These are phyloP conservation scores for Aspidoscelis tigris DNA, from an alignment of 2,113 vertebrate species.

Conservation along the genomic window DNA sequence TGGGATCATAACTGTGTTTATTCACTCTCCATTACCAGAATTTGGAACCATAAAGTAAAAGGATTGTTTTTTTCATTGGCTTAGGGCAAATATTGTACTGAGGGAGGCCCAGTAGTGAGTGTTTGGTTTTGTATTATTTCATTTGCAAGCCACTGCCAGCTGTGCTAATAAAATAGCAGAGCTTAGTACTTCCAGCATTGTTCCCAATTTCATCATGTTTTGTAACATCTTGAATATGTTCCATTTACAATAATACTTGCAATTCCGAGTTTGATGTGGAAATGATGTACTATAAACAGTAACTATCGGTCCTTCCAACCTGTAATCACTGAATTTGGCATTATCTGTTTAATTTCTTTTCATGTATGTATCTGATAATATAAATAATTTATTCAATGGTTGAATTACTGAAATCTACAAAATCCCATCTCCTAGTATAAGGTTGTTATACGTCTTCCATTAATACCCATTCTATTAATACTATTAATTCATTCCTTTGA, in stretches of 20 bases:
- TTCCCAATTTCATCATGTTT: background rate
- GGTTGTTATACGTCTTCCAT: no score
- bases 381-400: background rate
- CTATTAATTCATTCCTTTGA: no score
- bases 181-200: fast-evolving
- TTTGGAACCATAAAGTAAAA: constrained; percentile 1
- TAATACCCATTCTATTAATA: no score
- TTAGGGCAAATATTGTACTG: constrained; percentile 9
- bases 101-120: background rate
- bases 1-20: background rate
- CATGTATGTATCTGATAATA: background rate
- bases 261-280: background rate
- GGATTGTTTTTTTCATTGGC: constrained; percentile 17
- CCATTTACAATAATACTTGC: background rate
- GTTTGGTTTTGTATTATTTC: background rate
- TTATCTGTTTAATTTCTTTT: background rate
- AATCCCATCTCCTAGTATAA: no score
- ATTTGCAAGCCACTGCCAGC: constrained; percentile 1
- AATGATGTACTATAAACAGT: background rate
- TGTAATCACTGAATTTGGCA: background rate
- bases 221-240: background rate
- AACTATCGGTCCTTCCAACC: background rate
- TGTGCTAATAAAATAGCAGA: constrained; percentile 9
- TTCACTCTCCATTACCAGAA: constrained; percentile 3
- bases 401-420: background rate